These are phyloP conservation scores for Limanda limanda DNA, from an alignment of 2,113 vertebrate genomes.

Conservation along the genomic window DNA sequence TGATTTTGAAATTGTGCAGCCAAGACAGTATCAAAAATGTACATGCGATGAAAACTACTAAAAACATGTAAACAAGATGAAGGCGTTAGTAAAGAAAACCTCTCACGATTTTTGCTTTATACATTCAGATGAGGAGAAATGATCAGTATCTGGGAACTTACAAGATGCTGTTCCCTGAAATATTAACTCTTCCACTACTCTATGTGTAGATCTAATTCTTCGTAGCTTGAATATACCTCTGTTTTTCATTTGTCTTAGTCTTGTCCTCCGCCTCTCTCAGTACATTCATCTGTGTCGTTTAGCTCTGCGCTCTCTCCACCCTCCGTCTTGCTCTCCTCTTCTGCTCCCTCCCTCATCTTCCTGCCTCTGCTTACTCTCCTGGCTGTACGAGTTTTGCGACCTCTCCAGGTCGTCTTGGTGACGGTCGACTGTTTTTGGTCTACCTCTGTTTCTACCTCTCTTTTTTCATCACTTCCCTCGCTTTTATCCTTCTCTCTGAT, in stretches of 20 bases:
- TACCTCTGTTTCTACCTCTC: not conserved
- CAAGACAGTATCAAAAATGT: not conserved
- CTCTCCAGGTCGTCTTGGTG: slow-evolving; percentile 57
- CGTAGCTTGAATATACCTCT: too few species aligned
- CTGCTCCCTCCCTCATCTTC: slow-evolving; percentile 21
- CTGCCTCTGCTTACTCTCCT: slow-evolving; percentile 49
- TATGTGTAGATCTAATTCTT: not conserved
- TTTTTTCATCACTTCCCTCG: slow-evolving; percentile 4
- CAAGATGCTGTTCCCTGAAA: too few species aligned
- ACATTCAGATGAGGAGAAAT: not conserved
- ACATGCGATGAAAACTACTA: not conserved
- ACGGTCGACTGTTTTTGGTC: not conserved
- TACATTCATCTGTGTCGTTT: not conserved
- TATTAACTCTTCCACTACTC: too few species aligned
- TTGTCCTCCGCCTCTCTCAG: not conserved
- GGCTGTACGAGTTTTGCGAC: slow-evolving; percentile 61
- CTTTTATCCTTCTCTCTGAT: slow-evolving; percentile 14
- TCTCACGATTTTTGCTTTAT: not conserved
- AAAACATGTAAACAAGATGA: not conserved
- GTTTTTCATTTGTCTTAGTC: not conserved
- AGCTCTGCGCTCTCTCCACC: slow-evolving; percentile 4
- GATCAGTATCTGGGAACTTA: too few species aligned
- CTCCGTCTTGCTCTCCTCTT: not conserved
- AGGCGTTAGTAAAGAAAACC: not conserved
- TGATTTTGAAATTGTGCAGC: too few species aligned